A percentile compares a stretch with the other conserved stretches of the same genome.
phyloP scores from a whole-genome alignment of 2,797 vertebrate species.

The Pogoniulus pusillus region DNA sequence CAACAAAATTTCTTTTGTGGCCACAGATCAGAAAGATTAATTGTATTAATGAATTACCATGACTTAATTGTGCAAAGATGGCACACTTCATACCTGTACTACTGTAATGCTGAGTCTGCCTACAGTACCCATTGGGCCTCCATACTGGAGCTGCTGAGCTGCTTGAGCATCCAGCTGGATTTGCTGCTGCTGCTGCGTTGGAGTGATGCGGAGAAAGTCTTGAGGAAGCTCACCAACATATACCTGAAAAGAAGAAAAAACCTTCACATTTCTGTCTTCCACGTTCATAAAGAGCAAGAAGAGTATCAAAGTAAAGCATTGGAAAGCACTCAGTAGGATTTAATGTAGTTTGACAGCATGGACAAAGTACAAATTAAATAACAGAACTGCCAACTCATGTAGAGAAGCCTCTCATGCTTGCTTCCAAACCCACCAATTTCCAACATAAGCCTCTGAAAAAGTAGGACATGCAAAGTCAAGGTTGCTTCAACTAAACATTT shows the following conservation, averaged over 20 bases:
- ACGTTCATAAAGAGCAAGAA: not conserved
- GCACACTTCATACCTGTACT: slow-evolving; percentile 85
- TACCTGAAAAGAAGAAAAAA: slow-evolving; percentile 76
- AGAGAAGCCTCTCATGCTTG: not conserved
- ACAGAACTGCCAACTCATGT: not conserved
- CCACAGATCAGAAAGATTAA: not conserved
- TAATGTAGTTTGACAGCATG: not conserved
- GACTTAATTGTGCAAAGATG: not conserved
- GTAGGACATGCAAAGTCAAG: not conserved
- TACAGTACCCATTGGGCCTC: slow-evolving; percentile 84
- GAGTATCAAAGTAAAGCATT: not conserved
- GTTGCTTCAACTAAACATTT: not conserved
- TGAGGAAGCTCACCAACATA: slow-evolving; percentile 94
- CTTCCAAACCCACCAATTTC: not conserved
- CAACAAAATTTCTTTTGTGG: not conserved
- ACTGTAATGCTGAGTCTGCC: slow-evolving; percentile 95
- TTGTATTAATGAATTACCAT: not conserved
- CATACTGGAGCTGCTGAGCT: slow-evolving; percentile 92
- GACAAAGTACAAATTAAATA: not conserved
- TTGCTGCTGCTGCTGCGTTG: slow-evolving; percentile 94
- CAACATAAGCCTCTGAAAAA: not conserved
- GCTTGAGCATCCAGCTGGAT: slow-evolving; percentile 93
- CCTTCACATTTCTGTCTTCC: not conserved
- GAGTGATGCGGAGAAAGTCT: slow-evolving; percentile 93
- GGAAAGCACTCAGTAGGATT: not conserved